These are phyloP conservation scores for Chionis minor DNA, from an alignment of 2,113 vertebrate species.

Conservation along the genomic window DNA sequence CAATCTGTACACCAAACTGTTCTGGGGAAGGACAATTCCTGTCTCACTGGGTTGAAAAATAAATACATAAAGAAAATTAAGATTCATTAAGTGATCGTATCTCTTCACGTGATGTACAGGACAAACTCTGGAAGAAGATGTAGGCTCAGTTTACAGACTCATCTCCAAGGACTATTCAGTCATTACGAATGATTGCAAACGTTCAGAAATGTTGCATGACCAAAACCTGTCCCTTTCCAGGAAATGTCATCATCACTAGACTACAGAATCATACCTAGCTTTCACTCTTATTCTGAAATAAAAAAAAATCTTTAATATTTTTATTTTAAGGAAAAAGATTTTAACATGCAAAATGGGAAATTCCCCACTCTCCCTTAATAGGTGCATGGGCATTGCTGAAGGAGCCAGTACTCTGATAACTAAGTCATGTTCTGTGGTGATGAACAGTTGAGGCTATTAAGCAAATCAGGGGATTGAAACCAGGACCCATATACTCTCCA, in stretches of 20 bases:
- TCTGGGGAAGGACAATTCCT: not conserved
- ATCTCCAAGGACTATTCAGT: not conserved
- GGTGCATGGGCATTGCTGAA: not conserved
- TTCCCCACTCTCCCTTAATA: not conserved
- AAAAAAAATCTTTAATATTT: not conserved
- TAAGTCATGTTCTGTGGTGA: not conserved
- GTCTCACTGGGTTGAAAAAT: not conserved
- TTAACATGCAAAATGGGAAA: not conserved
- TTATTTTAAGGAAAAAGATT: not conserved
- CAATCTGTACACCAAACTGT: not conserved
- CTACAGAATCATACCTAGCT: not conserved
- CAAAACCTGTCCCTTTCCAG: not conserved
- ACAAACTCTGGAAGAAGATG: not conserved
- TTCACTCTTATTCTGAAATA: not conserved
- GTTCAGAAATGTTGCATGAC: not conserved
- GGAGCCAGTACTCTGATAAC: not conserved
- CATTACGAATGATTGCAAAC: not conserved
- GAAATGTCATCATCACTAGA: not conserved
- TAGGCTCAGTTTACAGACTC: not conserved
- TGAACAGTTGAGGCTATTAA: not conserved
- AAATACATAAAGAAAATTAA: not conserved
- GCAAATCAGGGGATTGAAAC: not conserved
- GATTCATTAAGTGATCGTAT: not conserved
- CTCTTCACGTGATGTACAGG: not conserved
- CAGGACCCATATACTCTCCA: not conserved